phyloP scores from a whole-genome alignment of 2,797 vertebrate species.

The Enteromius argenteus region DNA sequence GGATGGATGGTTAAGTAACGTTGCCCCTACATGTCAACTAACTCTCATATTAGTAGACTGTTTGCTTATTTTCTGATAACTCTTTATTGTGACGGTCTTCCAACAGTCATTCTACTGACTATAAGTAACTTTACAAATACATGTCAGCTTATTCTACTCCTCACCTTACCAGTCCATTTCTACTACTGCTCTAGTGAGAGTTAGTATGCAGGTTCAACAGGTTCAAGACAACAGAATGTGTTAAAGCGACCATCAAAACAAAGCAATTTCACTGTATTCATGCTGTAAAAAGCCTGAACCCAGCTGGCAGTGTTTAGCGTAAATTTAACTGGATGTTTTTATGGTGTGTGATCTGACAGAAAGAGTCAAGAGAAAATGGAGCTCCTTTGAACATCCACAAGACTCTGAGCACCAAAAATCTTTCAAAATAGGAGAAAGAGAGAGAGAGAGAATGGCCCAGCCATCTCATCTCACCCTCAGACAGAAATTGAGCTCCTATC shows the following conservation, averaged over 20 bases:
- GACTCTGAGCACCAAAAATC: conserved; percentile 9
- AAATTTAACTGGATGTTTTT: neutral
- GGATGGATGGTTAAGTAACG: neutral
- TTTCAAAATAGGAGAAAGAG: neutral
- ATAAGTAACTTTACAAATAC: neutral
- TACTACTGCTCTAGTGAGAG: neutral
- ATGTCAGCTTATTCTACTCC: neutral
- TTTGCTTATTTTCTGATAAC: neutral
- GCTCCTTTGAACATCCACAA: conserved; percentile 5
- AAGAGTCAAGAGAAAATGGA: neutral
- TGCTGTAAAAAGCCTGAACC: neutral
- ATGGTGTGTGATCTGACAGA: conserved; percentile 11
- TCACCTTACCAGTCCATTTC: neutral
- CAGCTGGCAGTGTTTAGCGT: neutral
- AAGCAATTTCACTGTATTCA: neutral
- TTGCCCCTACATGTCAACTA: neutral
- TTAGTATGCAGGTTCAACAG: neutral
- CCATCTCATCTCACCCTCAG: conserved; percentile 16
- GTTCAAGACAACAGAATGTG: neutral
- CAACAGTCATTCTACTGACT: neutral
- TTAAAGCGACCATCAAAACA: neutral
- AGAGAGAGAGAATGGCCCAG: neutral
- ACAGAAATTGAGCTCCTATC: conserved; percentile 18
- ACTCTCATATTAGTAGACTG: neutral
- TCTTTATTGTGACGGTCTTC: neutral